A percentile compares a stretch with the other conserved stretches of the same genome.
Conservation (phyloP, 2,113 vertebrate species). For the Prochilodus magdalenae region DNA sequence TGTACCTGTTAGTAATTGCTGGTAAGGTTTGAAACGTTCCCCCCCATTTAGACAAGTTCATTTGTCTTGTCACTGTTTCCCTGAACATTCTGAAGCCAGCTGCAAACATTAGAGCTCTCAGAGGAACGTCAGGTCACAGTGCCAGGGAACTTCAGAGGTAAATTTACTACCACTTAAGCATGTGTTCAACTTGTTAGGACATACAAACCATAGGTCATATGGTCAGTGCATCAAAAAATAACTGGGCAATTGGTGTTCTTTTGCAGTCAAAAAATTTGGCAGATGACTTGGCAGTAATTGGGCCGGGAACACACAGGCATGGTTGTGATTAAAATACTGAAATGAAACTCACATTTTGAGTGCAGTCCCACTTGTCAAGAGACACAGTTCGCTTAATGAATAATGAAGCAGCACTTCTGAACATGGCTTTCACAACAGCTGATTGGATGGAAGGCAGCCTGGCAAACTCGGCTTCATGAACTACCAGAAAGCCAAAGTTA, state of each 20-base stretch:
- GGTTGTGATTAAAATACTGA: constrained; percentile 46
- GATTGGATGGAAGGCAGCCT: constrained; percentile 2
- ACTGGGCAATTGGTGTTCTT: constrained; percentile 12
- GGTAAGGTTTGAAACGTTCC: constrained; percentile 31
- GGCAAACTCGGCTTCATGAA: constrained; percentile 6
- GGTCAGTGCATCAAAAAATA: constrained; percentile 25
- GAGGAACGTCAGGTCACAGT: constrained; percentile 33
- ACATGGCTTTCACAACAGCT: constrained; percentile 17
- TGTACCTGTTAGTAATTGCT: constrained; percentile 59
- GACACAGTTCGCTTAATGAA: constrained; percentile 37
- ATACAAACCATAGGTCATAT: constrained; percentile 10
- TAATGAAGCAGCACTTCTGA: constrained; percentile 22
- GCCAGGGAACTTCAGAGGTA: constrained; percentile 50
- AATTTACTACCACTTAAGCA: constrained; percentile 44
- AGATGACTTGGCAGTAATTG: constrained; percentile 32
- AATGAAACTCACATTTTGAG: constrained; percentile 34
- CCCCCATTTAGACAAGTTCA: constrained; percentile 58
- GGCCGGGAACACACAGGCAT: constrained; percentile 36
- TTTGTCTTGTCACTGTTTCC: constrained; percentile 45
- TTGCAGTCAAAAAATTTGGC: constrained; percentile 26
- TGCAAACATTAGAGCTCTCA: constrained; percentile 46
- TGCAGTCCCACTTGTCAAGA: constrained; percentile 37
- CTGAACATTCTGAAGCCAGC: constrained; percentile 49
- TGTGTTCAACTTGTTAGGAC: constrained; percentile 17
- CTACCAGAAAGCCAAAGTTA: constrained; percentile 9